Percentiles rank a stretch among this genome's conserved stretches.
These are phyloP conservation scores for Zaprionus obscuricornis DNA, from an alignment of 2,888 invertebrate genomes.

Conservation along the genomic window DNA sequence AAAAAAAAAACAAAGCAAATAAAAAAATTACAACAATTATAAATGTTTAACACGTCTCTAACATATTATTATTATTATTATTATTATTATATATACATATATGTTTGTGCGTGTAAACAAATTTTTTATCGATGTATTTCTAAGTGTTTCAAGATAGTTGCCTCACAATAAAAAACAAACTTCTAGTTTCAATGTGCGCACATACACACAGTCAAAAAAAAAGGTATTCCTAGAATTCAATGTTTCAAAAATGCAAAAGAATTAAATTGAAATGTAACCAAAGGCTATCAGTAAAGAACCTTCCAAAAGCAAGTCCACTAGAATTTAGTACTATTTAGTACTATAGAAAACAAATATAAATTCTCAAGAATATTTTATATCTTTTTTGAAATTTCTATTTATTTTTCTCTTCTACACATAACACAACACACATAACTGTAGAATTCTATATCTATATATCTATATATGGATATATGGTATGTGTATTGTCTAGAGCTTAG, in stretches of 20 bases:
- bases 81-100: constrained; percentile 33
- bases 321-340: constrained; percentile 21
- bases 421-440: constrained; percentile 13
- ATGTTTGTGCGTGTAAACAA: constrained; percentile 30
- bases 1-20: constrained; percentile 27
- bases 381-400: constrained; percentile 42
- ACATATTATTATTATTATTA: too few species aligned
- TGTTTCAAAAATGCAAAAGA: constrained; percentile 37
- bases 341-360: constrained; percentile 14
- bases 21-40: constrained; percentile 15
- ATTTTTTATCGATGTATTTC: constrained; percentile 58
- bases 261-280: constrained; percentile 41
- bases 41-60: constrained; percentile 37
- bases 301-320: constrained; percentile 63
- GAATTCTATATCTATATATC: constrained; percentile 12
- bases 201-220: constrained; percentile 34
- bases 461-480: constrained; percentile 9
- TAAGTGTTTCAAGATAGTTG: constrained; percentile 60
- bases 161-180: constrained; percentile 25
- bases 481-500: constrained; percentile 34
- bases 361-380: constrained; percentile 12
- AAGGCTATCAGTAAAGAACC: constrained; percentile 79
- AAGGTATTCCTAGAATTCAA: constrained; percentile 27
- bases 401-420: constrained; percentile 14
- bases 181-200: constrained; percentile 30